Percentiles rank a stretch among this genome's conserved stretches.
Evolutionary conservation across 2,888 invertebrate species (phyloP).

Genomic region (Gibbula magus): DNA sequence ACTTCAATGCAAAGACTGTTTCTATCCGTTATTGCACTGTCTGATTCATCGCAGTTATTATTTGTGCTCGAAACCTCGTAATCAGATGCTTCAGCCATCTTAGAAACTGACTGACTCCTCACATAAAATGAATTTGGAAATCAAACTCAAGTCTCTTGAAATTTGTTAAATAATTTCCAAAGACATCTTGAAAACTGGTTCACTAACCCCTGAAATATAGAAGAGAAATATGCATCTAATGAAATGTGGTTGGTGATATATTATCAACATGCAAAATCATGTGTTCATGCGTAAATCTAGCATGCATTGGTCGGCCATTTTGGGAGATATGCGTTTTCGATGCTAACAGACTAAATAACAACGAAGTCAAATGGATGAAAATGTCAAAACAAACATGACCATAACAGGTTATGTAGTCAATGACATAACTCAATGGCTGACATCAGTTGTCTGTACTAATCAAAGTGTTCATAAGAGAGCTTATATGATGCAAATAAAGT

Average conservation of each 20-base stretch:
- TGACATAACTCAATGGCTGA: background rate
- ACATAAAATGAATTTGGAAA: no score
- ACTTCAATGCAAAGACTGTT: background rate
- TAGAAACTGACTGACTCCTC: background rate
- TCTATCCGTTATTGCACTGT: background rate
- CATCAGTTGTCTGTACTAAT: no score
- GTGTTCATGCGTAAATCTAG: no score
- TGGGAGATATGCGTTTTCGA: background rate
- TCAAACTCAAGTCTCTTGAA: no score
- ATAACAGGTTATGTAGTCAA: background rate
- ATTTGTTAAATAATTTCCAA: no score
- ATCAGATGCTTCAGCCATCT: slow-evolving; percentile 24
- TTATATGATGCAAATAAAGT: background rate
- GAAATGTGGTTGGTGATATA: no score
- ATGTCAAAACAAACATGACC: slow-evolving; percentile 5
- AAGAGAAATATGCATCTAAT: no score
- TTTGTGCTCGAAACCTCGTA: slow-evolving; percentile 11
- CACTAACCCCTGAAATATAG: no score
- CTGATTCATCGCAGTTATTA: background rate
- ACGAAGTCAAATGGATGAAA: background rate
- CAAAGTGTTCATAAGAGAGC: no score
- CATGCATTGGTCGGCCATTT: background rate
- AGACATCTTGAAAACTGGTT: no score
- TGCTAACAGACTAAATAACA: background rate
- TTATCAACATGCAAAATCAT: no score